Percentiles rank a stretch among this genome's conserved stretches.
These are phyloP conservation scores for Campoletis raptor DNA, from an alignment of 2,888 invertebrate genomes.

Conservation along the genomic window DNA sequence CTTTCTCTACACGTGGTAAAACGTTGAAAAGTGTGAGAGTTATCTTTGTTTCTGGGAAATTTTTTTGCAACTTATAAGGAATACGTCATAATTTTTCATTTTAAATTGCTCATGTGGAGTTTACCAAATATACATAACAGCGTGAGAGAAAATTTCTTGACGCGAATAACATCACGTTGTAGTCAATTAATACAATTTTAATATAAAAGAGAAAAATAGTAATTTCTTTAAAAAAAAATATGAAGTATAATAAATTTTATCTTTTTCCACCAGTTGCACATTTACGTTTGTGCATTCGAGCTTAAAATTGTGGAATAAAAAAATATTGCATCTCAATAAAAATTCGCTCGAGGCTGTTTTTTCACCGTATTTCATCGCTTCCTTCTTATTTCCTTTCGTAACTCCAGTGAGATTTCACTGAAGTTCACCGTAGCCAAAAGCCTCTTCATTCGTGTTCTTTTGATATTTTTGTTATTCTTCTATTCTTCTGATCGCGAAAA, in stretches of 20 bases:
- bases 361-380: neutral
- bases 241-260: neutral
- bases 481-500: constrained; percentile 24
- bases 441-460: constrained; percentile 20
- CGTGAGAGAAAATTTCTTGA: neutral
- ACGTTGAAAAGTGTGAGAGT: neutral
- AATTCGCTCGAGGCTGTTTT: constrained; percentile 50
- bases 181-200: neutral
- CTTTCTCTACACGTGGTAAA: constrained; percentile 22
- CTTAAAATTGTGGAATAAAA: neutral
- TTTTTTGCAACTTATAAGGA: neutral
- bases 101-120: neutral
- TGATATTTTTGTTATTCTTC: constrained; percentile 48
- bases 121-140: neutral
- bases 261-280: constrained; percentile 20
- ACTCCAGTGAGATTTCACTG: constrained; percentile 41
- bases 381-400: constrained; percentile 24
- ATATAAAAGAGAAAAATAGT: neutral
- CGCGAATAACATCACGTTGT: neutral
- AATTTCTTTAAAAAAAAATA: neutral
- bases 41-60: neutral
- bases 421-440: constrained; percentile 41
- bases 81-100: neutral
- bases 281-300: constrained; percentile 5
- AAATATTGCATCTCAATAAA: constrained; percentile 50